A percentile compares a stretch with the other conserved stretches of the same genome.
These are phyloP conservation scores for Agapornis canus DNA, from an alignment of 2,797 vertebrate genomes.

Conservation along the genomic window DNA sequence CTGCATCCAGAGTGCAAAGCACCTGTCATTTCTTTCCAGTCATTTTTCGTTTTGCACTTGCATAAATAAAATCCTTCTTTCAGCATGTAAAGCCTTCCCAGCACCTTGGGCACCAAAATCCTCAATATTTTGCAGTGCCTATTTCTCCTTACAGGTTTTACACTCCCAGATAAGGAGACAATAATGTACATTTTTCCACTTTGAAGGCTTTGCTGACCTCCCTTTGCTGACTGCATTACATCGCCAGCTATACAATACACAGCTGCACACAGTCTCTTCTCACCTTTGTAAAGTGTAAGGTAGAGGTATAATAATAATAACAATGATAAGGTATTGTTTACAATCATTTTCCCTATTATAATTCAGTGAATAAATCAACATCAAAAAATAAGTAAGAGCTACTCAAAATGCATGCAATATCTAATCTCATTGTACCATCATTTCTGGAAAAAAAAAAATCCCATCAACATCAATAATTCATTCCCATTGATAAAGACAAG, in stretches of 20 bases:
- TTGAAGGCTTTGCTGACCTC: background rate
- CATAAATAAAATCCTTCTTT: slow-evolving; percentile 4
- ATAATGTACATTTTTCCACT: background rate
- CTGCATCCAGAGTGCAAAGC: background rate
- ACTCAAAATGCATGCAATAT: background rate
- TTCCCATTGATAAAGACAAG: background rate
- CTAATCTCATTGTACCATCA: fast-evolving
- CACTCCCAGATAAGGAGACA: background rate
- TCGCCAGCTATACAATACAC: background rate
- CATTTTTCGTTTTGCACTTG: background rate
- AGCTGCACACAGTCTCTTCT: background rate
- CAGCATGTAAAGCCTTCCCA: background rate
- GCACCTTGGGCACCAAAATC: background rate
- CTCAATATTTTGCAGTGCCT: background rate
- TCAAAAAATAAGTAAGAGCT: background rate
- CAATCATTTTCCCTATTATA: background rate
- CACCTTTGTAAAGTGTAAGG: background rate
- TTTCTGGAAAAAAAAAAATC: background rate
- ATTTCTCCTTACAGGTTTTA: background rate
- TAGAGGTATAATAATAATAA: background rate
- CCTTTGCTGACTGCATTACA: background rate
- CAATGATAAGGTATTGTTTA: background rate
- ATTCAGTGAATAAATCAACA: background rate
- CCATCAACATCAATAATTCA: background rate
- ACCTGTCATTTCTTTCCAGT: slow-evolving; percentile 9